Evolutionary conservation across 2,113 vertebrate species (phyloP).

Genomic region (Narcine bancroftii): DNA sequence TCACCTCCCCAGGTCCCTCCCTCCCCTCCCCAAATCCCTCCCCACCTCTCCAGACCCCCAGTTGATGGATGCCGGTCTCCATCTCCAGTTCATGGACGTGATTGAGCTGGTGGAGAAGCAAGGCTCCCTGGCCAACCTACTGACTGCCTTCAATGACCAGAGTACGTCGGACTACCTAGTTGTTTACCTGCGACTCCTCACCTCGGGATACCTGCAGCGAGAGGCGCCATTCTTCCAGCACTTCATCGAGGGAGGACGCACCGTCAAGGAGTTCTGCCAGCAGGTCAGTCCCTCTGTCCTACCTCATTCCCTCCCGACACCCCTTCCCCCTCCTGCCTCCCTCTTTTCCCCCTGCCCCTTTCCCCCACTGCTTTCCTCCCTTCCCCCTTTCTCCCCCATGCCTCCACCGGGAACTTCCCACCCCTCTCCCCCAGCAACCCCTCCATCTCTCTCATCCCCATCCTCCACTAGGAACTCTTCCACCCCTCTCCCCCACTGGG

Average conservation of each 20-base stretch:
- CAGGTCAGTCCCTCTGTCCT: slow-evolving; percentile 60
- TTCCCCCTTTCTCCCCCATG: no score
- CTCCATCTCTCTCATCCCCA: no score
- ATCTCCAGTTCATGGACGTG: slow-evolving; percentile 80
- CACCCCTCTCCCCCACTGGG: no score
- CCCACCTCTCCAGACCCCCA: no score
- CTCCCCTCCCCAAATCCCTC: no score
- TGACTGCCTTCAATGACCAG: slow-evolving; percentile 85
- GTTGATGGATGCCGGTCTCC: no score
- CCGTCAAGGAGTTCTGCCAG: slow-evolving; percentile 84
- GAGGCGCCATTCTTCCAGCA: slow-evolving; percentile 84
- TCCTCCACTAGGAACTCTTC: no score
- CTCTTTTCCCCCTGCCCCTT: neutral
- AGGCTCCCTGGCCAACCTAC: slow-evolving; percentile 65
- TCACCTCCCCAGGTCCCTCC: no score
- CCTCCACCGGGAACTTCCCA: no score
- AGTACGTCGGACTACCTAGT: slow-evolving; percentile 87
- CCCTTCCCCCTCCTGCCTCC: neutral
- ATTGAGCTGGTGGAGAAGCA: slow-evolving; percentile 83
- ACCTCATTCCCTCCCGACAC: rapidly evolving
- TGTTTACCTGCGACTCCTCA: slow-evolving; percentile 85
- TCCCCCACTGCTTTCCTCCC: no score
- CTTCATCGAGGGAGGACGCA: slow-evolving; percentile 87
- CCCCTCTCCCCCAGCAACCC: no score
- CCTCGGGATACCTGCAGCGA: slow-evolving; percentile 82